Evolutionary conservation across 2,797 vertebrate genomes (phyloP), one percentile per base, ranked within the genome.

Genomic region (Luscinia megarhynchos): DNA sequence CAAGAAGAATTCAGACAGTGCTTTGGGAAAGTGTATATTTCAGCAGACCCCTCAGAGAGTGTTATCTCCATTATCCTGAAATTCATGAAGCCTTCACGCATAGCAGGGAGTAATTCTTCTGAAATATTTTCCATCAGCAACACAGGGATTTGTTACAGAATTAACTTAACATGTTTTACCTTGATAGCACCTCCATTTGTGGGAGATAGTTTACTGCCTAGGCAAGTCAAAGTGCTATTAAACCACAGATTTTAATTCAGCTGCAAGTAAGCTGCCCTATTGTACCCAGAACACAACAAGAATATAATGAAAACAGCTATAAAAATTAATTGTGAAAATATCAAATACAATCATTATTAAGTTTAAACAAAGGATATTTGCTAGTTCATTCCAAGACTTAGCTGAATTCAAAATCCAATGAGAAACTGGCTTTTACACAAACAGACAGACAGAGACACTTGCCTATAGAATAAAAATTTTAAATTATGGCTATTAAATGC

Each of bases 251-350:
- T 94, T 93, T 93, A 90, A 86, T 86, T 90, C 78, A 79, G 70
- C 67, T 66, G 83, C 70, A 90, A 86, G 82, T 59, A 76, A 94
- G 69, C 55, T 84, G 59, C 58, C 51, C 69, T 69, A 82, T 29
- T 90, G 76, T 86, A 84, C 34, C 59, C 62, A 85, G 75, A 89
- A 84, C 74, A 84, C 77, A 87, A 77, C 50, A 91, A 73, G 41
- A 8, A 67, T 43, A 76, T 67, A 88, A 86, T 88, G 69, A 96
- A 96, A 91, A 57, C 76, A 50, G 30, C 66, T 87, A 84, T 40
- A 88, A 91, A 94, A 95, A 94, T 80, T 93, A 94, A 91, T 94
- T 92, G 59, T 81, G 84, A 84, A 95, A 95, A 87, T 90, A 92
- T 87, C 74, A 96, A 94, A 93, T 74, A 81, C 61, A 77, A 93